phyloP scores from a whole-genome alignment of 2,888 invertebrate genomes.

The Acanthosepion pharaonis region DNA sequence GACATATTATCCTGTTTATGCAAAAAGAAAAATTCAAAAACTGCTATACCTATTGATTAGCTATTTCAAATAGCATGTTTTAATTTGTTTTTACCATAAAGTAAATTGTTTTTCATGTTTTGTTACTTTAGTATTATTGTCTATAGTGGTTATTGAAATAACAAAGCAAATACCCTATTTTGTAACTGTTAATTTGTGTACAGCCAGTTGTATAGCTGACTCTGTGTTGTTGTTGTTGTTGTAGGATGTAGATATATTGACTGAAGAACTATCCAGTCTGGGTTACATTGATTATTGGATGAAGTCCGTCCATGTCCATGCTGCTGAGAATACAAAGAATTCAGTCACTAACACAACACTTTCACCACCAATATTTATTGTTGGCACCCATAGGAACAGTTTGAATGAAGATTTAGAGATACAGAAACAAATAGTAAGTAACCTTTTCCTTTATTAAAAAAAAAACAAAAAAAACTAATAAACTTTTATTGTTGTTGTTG shows the following conservation, averaged over 20 bases:
- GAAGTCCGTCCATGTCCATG: constrained; percentile 71
- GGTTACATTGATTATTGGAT: constrained; percentile 73
- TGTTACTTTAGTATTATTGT: neutral
- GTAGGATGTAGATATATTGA: constrained; percentile 41
- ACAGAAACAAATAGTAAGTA: constrained; percentile 57
- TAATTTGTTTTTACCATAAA: neutral
- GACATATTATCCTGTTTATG: too few species aligned
- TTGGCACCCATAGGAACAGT: constrained; percentile 73
- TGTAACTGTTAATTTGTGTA: neutral
- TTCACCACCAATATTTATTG: constrained; percentile 74
- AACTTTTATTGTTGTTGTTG: neutral
- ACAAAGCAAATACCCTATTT: neutral
- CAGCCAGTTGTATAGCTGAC: neutral
- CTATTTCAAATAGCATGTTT: neutral
- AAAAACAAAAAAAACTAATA: neutral
- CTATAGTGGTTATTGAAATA: neutral
- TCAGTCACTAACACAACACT: constrained; percentile 62
- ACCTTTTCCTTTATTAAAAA: neutral
- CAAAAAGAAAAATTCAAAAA: too few species aligned
- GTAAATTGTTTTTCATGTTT: neutral
- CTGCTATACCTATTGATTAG: too few species aligned
- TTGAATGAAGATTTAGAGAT: constrained; percentile 64
- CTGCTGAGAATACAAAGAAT: constrained; percentile 65
- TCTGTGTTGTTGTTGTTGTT: neutral
- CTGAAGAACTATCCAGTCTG: constrained; percentile 61